Conservation (phyloP, 2,888 invertebrate genomes). For the Phaedon cochleariae region DNA sequence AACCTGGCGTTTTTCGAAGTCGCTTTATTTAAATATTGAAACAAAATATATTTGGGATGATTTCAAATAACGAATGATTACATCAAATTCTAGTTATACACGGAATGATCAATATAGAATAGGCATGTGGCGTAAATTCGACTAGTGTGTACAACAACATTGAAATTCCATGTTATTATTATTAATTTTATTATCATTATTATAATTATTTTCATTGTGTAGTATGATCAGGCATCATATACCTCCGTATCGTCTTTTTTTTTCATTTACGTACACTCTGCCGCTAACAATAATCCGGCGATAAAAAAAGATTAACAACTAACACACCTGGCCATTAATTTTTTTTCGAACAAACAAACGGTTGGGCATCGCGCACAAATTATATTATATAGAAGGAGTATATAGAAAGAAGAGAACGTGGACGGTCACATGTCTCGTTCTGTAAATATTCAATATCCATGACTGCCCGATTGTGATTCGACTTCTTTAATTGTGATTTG, state of each 20-base stretch:
- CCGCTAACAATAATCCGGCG: conserved; percentile 14
- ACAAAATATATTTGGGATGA: no score
- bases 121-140: no score
- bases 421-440: conserved; percentile 23
- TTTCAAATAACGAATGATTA: no score
- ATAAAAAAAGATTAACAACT: conserved; percentile 20
- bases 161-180: no score
- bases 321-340: conserved; percentile 8
- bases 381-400: no score
- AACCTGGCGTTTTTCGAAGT: no score
- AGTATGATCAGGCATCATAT: neutral
- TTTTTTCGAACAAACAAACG: conserved; percentile 7
- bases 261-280: neutral
- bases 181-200: neutral
- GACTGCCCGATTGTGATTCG: conserved; percentile 22
- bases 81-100: no score
- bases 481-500: conserved; percentile 42
- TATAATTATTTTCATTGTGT: no score
- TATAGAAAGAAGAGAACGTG: conserved; percentile 5
- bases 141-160: no score
- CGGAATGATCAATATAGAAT: no score
- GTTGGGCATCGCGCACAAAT: neutral
- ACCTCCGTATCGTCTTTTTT: neutral
- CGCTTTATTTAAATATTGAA: no score
- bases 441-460: conserved; percentile 31